Conservation (phyloP, 2,797 vertebrate species). For the Menidia menidia region DNA sequence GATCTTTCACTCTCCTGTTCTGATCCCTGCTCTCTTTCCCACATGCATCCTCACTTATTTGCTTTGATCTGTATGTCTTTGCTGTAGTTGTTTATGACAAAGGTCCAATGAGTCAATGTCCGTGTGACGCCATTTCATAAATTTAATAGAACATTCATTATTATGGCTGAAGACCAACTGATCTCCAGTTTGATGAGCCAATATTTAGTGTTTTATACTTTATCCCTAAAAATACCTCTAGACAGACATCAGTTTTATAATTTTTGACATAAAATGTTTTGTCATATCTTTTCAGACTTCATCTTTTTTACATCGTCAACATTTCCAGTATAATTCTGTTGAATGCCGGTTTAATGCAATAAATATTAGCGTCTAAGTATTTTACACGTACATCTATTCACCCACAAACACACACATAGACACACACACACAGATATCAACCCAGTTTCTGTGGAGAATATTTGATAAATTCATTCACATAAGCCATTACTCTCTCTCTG, state of each 20-base stretch:
- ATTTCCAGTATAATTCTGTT: not conserved
- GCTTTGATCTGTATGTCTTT: not conserved
- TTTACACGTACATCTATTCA: not conserved
- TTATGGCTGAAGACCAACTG: too few species aligned
- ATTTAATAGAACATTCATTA: not conserved
- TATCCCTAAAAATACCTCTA: not conserved
- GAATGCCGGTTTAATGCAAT: not conserved
- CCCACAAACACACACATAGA: too few species aligned
- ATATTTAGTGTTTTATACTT: not conserved
- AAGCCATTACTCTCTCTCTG: slow-evolving; percentile 7
- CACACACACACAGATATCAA: not conserved
- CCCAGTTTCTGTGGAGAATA: not conserved
- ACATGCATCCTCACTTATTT: not conserved
- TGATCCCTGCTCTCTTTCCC: not conserved
- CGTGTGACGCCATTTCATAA: not conserved
- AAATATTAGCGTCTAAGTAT: not conserved
- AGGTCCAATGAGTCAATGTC: not conserved
- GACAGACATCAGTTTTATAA: not conserved
- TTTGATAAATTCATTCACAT: slow-evolving; percentile 13
- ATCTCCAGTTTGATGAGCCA: too few species aligned
- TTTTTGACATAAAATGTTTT: too few species aligned
- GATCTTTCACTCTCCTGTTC: not conserved
- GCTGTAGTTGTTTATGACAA: not conserved
- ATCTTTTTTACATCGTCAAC: not conserved
- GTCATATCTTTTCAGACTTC: too few species aligned